Evolutionary conservation across 2,888 invertebrate species (phyloP), one percentile per base, ranked within the genome.

Genomic region (Drosophila dives): DNA sequence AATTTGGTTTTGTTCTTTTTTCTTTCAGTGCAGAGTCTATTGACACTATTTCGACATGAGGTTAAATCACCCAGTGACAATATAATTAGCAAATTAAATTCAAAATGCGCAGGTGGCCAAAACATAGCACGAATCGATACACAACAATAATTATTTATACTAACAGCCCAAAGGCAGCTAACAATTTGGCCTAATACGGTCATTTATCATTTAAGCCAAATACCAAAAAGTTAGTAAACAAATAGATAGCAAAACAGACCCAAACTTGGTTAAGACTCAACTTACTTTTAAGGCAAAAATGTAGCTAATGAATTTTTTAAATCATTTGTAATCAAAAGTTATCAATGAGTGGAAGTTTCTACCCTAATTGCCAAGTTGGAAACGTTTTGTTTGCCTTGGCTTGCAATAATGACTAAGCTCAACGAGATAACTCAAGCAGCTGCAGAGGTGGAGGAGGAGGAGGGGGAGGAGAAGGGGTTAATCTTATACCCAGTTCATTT

Each of bases 31-130:
- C 56, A 42, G 77, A 38, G 83, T 66, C 80, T 82, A 84, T 77
- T 69, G 77, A 73, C 77, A 64, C 77, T 62, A 48, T 51, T n/a
- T 4, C n/a, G 38, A 40, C 20, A 23, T 15, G 55, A 4, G 12
- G 4, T 45, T 6, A 59, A 33, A 7, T 15, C 48, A 40, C 26
- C 48, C 66, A 50, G 66, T 20, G n/a, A 48, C 64, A 59, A 63
- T 77, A 84, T 87, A 85, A 85, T 85, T 85, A 87, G 85, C 78
- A 84, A 85, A 85, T 85, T 80, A 86, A 86, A 69, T 69, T 69
- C 77, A 68, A 62, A 72, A 76, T 61, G 61, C 64, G 72, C 77
- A 72, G 77, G 56, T 50, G 63, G 63, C 56, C 11, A 58, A 26
- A 29, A 42, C 56, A 59, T 17, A 38, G 4, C 45, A 38, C 50